Percentiles rank a stretch among this genome's conserved stretches.
These are phyloP conservation scores for Muntiacus reevesi DNA, from an alignment of 2,113 vertebrate species.

Conservation along the genomic window DNA sequence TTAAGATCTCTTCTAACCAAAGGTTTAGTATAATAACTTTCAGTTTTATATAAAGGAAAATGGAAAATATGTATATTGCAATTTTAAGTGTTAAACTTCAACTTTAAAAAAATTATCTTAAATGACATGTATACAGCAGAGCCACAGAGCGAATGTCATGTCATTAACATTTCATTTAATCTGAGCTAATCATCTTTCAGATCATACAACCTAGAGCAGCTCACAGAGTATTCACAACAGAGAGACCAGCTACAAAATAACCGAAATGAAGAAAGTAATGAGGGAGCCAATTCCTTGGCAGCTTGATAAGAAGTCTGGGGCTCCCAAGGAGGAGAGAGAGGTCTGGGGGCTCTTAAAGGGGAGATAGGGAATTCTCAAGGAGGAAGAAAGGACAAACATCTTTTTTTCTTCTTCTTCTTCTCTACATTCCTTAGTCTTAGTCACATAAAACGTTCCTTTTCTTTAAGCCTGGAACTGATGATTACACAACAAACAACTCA, in stretches of 20 bases:
- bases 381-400: not conserved
- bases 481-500: not conserved
- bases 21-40: not conserved
- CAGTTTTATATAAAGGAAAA: not conserved
- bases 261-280: not conserved
- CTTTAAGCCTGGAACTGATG: not conserved
- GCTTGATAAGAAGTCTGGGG: not conserved
- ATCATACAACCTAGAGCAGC: not conserved
- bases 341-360: not conserved
- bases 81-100: not conserved
- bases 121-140: not conserved
- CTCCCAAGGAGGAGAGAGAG: not conserved
- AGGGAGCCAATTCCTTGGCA: not conserved
- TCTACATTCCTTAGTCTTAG: not conserved
- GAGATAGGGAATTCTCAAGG: not conserved
- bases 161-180: not conserved
- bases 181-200: not conserved
- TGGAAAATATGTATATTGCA: not conserved
- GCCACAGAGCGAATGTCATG: not conserved
- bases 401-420: not conserved
- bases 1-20: not conserved
- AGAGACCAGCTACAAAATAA: not conserved
- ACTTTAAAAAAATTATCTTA: not conserved
- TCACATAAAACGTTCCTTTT: not conserved
- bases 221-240: not conserved